These are phyloP conservation scores for Sebastolobus alascanus DNA, from an alignment of 2,797 vertebrate genomes.

Conservation along the genomic window DNA sequence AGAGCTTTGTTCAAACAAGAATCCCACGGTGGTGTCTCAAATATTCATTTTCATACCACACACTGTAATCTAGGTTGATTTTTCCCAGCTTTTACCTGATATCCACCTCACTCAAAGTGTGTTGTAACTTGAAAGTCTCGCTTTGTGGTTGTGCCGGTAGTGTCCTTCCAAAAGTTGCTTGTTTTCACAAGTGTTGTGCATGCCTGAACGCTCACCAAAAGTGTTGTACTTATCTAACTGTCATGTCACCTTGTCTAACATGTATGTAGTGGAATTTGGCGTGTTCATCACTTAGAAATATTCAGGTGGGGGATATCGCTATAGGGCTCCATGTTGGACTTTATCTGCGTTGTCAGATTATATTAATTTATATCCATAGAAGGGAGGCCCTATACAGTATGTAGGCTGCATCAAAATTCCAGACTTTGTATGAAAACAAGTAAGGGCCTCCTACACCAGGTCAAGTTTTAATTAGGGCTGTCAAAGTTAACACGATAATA, in stretches of 20 bases:
- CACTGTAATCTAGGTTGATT: constrained; percentile 26
- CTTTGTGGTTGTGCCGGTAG: constrained; percentile 37
- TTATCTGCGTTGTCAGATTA: background rate
- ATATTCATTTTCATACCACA: constrained; percentile 40
- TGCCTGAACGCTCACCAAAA: constrained; percentile 49
- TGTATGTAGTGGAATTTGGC: constrained; percentile 21
- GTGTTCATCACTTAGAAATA: constrained; percentile 14
- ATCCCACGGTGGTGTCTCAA: background rate
- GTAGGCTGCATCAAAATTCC: background rate
- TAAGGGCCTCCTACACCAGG: background rate
- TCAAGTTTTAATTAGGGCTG: background rate
- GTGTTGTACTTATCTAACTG: constrained; percentile 44
- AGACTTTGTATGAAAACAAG: background rate
- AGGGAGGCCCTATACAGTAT: background rate
- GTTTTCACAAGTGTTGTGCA: constrained; percentile 63
- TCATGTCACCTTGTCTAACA: constrained; percentile 37
- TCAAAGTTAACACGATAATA: no score
- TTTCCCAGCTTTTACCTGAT: constrained; percentile 29
- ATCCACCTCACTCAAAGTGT: constrained; percentile 28
- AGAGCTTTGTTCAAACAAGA: constrained; percentile 41
- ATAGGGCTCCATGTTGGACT: background rate
- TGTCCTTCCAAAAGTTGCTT: constrained; percentile 40
- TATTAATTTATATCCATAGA: background rate
- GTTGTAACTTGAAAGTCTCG: constrained; percentile 46
- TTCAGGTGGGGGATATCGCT: background rate